A percentile compares a stretch with the other conserved stretches of the same genome.
Evolutionary conservation across 2,888 invertebrate species (phyloP).

Genomic region (Erpobdella octoculata): DNA sequence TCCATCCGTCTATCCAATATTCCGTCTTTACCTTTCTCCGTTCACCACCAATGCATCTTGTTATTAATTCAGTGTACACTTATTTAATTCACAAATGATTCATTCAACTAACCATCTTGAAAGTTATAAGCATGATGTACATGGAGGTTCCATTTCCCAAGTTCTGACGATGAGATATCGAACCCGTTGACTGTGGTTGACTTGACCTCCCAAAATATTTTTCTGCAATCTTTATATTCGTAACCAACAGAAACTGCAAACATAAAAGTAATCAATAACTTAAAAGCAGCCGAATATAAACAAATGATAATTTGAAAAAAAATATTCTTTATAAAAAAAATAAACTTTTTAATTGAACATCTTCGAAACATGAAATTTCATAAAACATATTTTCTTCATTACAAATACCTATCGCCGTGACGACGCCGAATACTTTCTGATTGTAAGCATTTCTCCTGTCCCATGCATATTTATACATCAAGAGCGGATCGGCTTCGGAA

Average conservation of each 20-base stretch:
- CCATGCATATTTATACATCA: conserved; percentile 94
- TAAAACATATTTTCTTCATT: too few species aligned
- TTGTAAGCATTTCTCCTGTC: conserved; percentile 93
- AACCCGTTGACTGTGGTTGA: conserved; percentile 87
- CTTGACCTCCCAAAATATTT: conserved; percentile 88
- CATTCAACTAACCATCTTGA: conserved; percentile 71
- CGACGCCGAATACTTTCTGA: conserved; percentile 93
- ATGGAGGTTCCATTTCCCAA: conserved; percentile 59
- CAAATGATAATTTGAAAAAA: too few species aligned
- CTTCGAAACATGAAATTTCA: too few species aligned
- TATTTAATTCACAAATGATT: too few species aligned
- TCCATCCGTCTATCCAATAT: neutral
- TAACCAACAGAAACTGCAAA: conserved; percentile 69
- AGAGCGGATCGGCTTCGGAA: conserved; percentile 89
- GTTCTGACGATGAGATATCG: conserved; percentile 82
- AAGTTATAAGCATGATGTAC: conserved; percentile 98
- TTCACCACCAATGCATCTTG: neutral
- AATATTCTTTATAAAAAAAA: too few species aligned
- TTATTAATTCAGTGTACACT: neutral
- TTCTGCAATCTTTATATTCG: conserved; percentile 77
- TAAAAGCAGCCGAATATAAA: too few species aligned
- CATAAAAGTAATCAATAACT: too few species aligned
- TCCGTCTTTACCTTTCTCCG: neutral
- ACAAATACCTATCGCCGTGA: conserved; percentile 84
- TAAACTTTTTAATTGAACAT: too few species aligned